phyloP scores from a whole-genome alignment of 2,113 vertebrate species.

The Coreoperca whiteheadi region DNA sequence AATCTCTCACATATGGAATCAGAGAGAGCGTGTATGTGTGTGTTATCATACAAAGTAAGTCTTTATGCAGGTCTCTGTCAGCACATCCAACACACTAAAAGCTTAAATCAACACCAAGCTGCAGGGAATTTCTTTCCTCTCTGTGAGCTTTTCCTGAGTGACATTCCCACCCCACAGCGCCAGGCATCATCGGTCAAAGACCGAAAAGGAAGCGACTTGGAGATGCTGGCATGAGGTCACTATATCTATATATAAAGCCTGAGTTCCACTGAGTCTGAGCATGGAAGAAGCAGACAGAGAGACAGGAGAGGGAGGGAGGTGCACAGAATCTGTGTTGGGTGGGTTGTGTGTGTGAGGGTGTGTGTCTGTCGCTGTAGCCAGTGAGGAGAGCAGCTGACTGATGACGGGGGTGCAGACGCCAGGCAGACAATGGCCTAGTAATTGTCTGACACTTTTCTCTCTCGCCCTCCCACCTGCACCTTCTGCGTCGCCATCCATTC shows the following conservation, averaged over 20 bases:
- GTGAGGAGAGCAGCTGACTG: slow-evolving; percentile 62
- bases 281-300: slow-evolving; percentile 23
- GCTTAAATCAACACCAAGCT: neutral
- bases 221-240: slow-evolving; percentile 38
- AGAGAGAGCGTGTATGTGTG: neutral
- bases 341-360: slow-evolving; percentile 15
- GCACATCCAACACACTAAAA: neutral
- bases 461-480: slow-evolving; percentile 30
- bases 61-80: neutral
- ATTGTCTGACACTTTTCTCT: slow-evolving; percentile 67
- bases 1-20: neutral
- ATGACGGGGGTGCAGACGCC: slow-evolving; percentile 77
- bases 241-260: slow-evolving; percentile 58
- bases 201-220: neutral
- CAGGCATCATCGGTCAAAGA: slow-evolving; percentile 25
- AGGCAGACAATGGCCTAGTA: slow-evolving; percentile 84
- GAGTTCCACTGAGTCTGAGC: slow-evolving; percentile 43
- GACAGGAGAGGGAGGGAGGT: slow-evolving; percentile 8
- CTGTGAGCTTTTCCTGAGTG: slow-evolving; percentile 17
- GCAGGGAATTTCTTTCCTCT: slow-evolving; percentile 1
- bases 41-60: neutral
- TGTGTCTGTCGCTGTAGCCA: slow-evolving; percentile 63
- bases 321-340: slow-evolving; percentile 21
- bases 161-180: neutral
- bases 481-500: slow-evolving; percentile 24